Conservation (phyloP, 2,113 vertebrate genomes). For the Pomatorhinus ruficollis region DNA sequence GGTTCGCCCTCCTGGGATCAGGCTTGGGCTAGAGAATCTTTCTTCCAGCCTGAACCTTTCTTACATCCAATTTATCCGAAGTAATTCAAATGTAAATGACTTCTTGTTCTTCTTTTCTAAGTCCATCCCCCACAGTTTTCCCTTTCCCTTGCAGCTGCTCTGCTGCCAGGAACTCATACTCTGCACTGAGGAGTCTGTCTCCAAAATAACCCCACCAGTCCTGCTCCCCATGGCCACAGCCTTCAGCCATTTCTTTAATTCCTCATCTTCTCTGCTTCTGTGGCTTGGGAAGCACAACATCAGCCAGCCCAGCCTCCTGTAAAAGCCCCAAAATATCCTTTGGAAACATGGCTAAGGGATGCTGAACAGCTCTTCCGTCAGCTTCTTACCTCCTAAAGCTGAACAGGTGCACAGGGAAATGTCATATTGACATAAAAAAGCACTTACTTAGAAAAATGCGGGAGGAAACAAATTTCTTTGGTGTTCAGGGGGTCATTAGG, state of each 20-base stretch:
- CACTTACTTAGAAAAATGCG: not conserved
- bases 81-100: not conserved
- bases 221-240: fast-evolving
- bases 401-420: not conserved
- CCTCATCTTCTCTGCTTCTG: not conserved
- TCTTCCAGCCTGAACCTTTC: not conserved
- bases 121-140: not conserved
- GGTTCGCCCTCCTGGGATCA: fast-evolving
- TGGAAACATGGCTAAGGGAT: not conserved
- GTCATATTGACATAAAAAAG: not conserved
- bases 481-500: not conserved
- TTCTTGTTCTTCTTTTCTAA: not conserved
- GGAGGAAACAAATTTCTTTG: not conserved
- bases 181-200: not conserved
- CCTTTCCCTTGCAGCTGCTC: not conserved
- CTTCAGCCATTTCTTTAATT: not conserved
- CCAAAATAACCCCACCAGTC: not conserved
- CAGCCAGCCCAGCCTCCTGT: not conserved
- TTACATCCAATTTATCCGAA: not conserved
- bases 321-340: not conserved
- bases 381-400: not conserved
- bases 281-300: not conserved
- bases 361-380: not conserved
- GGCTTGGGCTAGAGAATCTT: not conserved
- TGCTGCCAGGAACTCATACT: not conserved